Percentiles rank a stretch among this genome's conserved stretches.
phyloP scores from a whole-genome alignment of 1,140 invertebrate species.

The Drosophila subpulchrella region DNA sequence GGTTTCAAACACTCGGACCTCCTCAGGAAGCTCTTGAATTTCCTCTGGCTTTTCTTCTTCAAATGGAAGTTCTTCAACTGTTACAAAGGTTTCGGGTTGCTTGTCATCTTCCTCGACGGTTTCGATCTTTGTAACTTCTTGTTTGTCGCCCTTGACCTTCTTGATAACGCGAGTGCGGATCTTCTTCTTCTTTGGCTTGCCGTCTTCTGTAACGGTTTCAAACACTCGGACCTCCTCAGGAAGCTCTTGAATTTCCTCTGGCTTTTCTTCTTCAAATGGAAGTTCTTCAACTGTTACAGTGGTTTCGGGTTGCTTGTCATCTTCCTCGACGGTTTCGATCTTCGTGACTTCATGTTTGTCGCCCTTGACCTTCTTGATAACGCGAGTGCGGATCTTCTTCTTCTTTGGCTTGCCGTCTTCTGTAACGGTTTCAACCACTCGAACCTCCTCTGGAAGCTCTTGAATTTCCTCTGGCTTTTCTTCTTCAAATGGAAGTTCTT shows the following conservation, averaged over 20 bases:
- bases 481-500: neutral
- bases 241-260: neutral
- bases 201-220: neutral
- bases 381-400: slow-evolving; percentile 3
- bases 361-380: slow-evolving; percentile 6
- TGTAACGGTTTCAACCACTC: slow-evolving; percentile 1
- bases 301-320: neutral
- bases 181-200: slow-evolving; percentile 10
- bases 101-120: slow-evolving; percentile 2
- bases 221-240: slow-evolving; percentile 1
- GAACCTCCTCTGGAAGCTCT: slow-evolving; percentile 4
- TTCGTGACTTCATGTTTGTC: slow-evolving; percentile 4
- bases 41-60: neutral
- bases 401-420: slow-evolving; percentile 6
- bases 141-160: slow-evolving; percentile 6
- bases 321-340: slow-evolving; percentile 1
- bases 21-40: slow-evolving; percentile 1
- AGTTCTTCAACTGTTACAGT: neutral
- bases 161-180: slow-evolving; percentile 1
- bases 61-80: neutral
- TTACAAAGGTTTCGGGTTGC: neutral
- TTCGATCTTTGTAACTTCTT: slow-evolving; percentile 2
- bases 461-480: neutral
- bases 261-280: neutral
- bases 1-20: slow-evolving; percentile 1